These are phyloP conservation scores for Macrotis lagotis DNA, from an alignment of 2,113 vertebrate genomes.

Conservation along the genomic window DNA sequence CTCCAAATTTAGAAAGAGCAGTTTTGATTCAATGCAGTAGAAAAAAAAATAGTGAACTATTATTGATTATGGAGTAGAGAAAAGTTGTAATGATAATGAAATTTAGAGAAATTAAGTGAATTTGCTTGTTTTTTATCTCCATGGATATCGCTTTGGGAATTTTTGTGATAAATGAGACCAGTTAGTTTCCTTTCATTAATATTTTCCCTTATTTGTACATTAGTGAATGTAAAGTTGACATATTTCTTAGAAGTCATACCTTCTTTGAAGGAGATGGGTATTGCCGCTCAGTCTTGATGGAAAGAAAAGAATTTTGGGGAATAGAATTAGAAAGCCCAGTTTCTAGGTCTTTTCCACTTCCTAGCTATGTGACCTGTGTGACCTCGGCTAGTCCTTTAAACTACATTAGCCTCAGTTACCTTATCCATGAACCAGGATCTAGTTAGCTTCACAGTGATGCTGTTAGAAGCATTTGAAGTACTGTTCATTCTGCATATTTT, in stretches of 20 bases:
- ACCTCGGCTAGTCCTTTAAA: not conserved
- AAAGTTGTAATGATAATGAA: not conserved
- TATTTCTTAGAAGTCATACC: not conserved
- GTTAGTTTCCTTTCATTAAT: not conserved
- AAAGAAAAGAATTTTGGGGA: not conserved
- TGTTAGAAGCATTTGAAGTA: slow-evolving; percentile 14
- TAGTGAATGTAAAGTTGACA: not conserved
- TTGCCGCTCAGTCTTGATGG: not conserved
- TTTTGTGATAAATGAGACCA: not conserved
- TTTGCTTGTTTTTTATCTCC: not conserved
- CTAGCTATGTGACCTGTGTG: not conserved
- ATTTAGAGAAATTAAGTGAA: not conserved
- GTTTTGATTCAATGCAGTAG: not conserved
- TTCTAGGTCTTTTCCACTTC: not conserved
- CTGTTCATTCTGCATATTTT: not conserved
- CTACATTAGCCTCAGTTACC: not conserved
- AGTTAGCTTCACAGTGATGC: not conserved
- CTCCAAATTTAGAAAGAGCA: not conserved
- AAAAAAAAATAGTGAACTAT: not conserved
- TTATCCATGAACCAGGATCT: not conserved
- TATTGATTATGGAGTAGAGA: not conserved
- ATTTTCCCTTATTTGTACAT: not conserved
- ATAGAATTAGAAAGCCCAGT: not conserved
- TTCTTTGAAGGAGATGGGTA: not conserved
- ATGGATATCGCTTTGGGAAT: not conserved